A percentile compares a stretch with the other conserved stretches of the same genome.
Conservation (phyloP, 2,797 vertebrate species). For the Enteromius unitaeniatus region DNA sequence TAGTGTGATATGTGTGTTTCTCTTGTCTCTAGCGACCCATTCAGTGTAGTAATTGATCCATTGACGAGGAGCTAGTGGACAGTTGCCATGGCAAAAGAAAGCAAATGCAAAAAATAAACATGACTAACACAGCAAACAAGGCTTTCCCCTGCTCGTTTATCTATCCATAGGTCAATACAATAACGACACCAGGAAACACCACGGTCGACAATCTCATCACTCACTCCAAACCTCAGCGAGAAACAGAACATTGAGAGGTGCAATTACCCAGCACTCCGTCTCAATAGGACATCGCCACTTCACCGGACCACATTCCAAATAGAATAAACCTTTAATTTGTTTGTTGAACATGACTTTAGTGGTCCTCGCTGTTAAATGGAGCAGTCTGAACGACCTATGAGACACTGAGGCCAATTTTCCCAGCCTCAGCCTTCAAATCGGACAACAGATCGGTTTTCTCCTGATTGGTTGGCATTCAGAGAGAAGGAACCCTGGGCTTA, state of each 20-base stretch:
- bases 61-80: constrained; percentile 48
- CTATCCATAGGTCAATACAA: constrained; percentile 73
- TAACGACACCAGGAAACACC: constrained; percentile 71
- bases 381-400: constrained; percentile 28
- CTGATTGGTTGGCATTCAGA: constrained; percentile 33
- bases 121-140: constrained; percentile 44
- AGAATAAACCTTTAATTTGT: constrained; percentile 50
- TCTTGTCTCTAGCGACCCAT: constrained; percentile 34
- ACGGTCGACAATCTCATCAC: constrained; percentile 69
- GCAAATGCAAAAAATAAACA: constrained; percentile 25
- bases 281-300: constrained; percentile 39
- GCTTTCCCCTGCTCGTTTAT: constrained; percentile 58
- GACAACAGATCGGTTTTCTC: constrained; percentile 40
- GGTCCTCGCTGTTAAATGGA: constrained; percentile 33
- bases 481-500: constrained; percentile 6
- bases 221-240: constrained; percentile 65
- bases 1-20: not conserved
- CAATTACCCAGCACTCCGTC: constrained; percentile 51
- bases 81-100: constrained; percentile 11
- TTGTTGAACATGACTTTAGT: constrained; percentile 44
- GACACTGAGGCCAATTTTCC: constrained; percentile 29
- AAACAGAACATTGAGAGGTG: constrained; percentile 33
- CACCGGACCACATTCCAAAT: constrained; percentile 23
- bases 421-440: not conserved
- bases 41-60: constrained; percentile 59